These are phyloP conservation scores for Drosophila trichaetosa DNA, from an alignment of 2,888 invertebrate species.

Conservation along the genomic window DNA sequence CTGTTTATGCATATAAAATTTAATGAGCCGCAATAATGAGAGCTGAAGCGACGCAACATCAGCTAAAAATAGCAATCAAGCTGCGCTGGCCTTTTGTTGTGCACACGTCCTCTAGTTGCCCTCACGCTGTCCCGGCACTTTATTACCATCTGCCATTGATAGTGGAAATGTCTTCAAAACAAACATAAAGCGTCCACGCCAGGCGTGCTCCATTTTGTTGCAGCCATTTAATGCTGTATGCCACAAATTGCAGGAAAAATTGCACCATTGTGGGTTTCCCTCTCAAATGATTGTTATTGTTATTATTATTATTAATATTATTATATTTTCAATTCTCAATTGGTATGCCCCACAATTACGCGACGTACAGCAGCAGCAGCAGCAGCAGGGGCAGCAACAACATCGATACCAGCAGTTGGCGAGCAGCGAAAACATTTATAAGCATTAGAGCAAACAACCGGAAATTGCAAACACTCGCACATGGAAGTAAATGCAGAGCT, in stretches of 20 bases:
- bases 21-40: conserved; percentile 75
- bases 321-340: conserved; percentile 68
- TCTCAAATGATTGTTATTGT: conserved; percentile 32
- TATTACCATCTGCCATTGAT: conserved; percentile 32
- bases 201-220: conserved; percentile 5
- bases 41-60: conserved; percentile 30
- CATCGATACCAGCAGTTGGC: conserved; percentile 8
- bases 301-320: conserved; percentile 46
- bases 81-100: conserved; percentile 33
- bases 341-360: conserved; percentile 66
- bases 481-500: conserved; percentile 13
- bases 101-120: conserved; percentile 5
- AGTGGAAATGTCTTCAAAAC: conserved; percentile 44
- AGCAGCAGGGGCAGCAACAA: not conserved
- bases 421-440: conserved; percentile 65
- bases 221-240: conserved; percentile 45
- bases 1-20: conserved; percentile 66
- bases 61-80: conserved; percentile 63
- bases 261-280: conserved; percentile 29
- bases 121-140: conserved; percentile 9
- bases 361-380: conserved; percentile 1
- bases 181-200: conserved; percentile 16
- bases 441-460: conserved; percentile 67
- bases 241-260: conserved; percentile 33
- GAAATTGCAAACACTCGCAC: conserved; percentile 69